Base-by-base conservation (phyloP, 2,113 vertebrate genomes). In the Stigmatopora nigra region DNA sequence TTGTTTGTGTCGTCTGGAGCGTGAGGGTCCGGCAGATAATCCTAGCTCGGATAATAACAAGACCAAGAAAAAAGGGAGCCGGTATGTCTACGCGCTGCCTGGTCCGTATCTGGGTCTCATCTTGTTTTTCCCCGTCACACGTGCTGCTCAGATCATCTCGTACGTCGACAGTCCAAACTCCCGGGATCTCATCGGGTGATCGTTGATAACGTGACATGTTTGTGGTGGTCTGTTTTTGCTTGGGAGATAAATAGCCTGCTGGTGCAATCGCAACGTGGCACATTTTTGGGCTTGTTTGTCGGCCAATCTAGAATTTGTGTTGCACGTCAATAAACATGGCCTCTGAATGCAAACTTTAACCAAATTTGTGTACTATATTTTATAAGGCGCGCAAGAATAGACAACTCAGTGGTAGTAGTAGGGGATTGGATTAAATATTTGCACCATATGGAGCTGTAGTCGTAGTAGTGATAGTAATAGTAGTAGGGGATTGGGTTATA, bases 41-140 rank as follows among this genome's bases (percentile, higher is more conserved):
- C 69, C 64, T 38, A 41, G 25, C 44, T 25, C 14, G 67, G 72
- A 83, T 77, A 72, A 76, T 58, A 66, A 35, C 1, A 56, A 31
- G 53, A 25, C 0, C 61, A 20, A 65, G 46, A 59, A 69, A 31
- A 64, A 79, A 69, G 56, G 61, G 62, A 75, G 78, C 66, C 61
- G 79, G 83, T 85, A 87, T 73, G 74, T 80, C 79, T 80, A 84
- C 79, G 81, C 25, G 47, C 22, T 59, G 65, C 22, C 53, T 14
- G 13, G 25, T 78, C 71, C 71, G 65, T 52, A 78, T 80, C 85
- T 79, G 78, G 61, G 7, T 22, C 22, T 31, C 25, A 56, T 56
- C 53, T 56, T 56, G 53, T 56, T 56, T 51, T 48, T 56, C 20
- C 20, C 51, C 1, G 12, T 25, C 12, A 14, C 20, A 25, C 10